These are phyloP conservation scores for Coelogynopora nodosa DNA, from an alignment of 2,888 invertebrate species.

Conservation along the genomic window DNA sequence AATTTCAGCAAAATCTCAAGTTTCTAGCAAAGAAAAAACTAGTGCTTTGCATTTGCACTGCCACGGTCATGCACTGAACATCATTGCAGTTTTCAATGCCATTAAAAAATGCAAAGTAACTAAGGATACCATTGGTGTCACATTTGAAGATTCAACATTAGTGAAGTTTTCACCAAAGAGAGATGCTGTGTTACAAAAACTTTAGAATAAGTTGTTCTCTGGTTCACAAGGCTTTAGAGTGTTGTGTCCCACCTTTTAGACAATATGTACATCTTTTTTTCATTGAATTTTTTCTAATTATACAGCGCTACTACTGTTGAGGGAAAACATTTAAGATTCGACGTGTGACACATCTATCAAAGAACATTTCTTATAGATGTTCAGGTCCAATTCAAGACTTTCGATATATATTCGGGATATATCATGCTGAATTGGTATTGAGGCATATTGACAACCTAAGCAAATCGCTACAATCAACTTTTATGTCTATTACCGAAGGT, in stretches of 20 bases:
- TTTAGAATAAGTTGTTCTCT: neutral
- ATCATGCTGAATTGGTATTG: constrained; percentile 17
- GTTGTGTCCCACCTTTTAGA: neutral
- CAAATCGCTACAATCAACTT: constrained; percentile 1
- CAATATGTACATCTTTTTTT: neutral
- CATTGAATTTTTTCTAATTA: neutral
- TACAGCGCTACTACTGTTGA: neutral
- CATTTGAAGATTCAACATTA: neutral
- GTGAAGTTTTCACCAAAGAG: neutral
- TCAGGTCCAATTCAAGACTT: constrained; percentile 12
- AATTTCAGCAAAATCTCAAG: neutral
- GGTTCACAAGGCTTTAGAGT: neutral
- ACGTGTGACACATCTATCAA: neutral
- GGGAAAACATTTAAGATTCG: neutral
- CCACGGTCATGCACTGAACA: neutral
- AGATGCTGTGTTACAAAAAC: neutral
- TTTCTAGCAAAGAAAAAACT: neutral
- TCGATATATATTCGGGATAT: neutral
- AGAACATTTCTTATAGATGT: neutral
- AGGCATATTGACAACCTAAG: neutral
- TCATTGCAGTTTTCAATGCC: neutral
- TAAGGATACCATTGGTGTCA: neutral
- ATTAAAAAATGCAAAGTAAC: neutral
- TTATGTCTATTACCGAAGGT: neutral
- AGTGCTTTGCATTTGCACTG: neutral